phyloP scores from a whole-genome alignment of 92 coral and sea anemone species.

The Zoanthus sociatus region DNA sequence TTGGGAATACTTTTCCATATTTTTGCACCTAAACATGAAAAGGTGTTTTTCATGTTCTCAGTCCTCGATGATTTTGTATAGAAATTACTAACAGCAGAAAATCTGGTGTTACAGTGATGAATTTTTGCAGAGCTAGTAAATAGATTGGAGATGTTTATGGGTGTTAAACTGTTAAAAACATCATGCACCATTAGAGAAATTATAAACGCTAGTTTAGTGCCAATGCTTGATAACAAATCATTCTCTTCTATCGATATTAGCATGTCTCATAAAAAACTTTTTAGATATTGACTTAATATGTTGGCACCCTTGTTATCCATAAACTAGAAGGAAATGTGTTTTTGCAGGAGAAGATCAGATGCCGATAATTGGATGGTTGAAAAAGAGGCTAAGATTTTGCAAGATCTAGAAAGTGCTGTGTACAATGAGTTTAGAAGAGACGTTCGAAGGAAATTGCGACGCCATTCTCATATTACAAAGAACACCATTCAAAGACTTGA shows the following conservation, averaged over 20 bases:
- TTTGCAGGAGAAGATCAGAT: constrained; percentile 76
- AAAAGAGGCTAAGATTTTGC: constrained; percentile 77
- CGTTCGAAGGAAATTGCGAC: constrained; percentile 81
- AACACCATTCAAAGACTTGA: constrained; percentile 37
- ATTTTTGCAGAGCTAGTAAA: no score
- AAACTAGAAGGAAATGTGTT: neutral
- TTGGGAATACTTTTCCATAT: no score
- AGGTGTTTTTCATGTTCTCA: no score
- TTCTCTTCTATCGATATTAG: neutral
- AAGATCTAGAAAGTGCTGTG: constrained; percentile 93
- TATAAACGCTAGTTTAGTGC: neutral
- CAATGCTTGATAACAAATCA: neutral
- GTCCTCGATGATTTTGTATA: no score
- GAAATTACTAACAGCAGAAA: no score
- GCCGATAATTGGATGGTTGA: constrained; percentile 72
- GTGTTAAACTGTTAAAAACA: no score
- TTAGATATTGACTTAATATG: neutral
- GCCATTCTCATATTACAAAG: constrained; percentile 60
- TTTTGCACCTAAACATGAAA: no score
- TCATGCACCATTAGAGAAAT: no score
- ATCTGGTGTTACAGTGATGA: no score
- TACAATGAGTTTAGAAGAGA: constrained; percentile 97
- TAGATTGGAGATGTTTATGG: neutral
- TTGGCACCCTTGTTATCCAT: neutral
- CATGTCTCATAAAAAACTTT: neutral